Evolutionary conservation across 2,113 vertebrate genomes (phyloP), one percentile per base, ranked within the genome.

Genomic region (Lota lota): DNA sequence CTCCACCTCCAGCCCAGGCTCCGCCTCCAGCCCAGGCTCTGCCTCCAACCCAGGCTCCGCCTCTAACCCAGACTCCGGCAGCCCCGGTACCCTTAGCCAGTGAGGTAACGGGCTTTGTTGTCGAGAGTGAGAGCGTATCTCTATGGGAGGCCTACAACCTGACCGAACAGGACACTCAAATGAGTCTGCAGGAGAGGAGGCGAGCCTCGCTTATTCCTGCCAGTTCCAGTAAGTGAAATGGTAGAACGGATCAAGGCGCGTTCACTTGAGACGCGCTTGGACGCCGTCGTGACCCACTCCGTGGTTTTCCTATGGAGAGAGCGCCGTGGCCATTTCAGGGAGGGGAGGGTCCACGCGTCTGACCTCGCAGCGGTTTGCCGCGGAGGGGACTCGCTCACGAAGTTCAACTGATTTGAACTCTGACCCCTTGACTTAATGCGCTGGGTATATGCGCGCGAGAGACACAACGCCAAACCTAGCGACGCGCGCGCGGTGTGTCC

Each of bases 71-170:
- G 19, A 57, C 16, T 19, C 56, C 22, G 3, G 4, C 28, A 50
- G 62, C 7, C 12, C 61, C 59, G 67, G 22, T 10, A 22, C 47
- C 67, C 1, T 21, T 79, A 17, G 67, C n/a, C 19, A 51, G 69
- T 66, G 92, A 83, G 82, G 68, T 68, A 86, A 81, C 0, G 24
- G 91, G 82, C 74, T 93, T 85, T 78, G 89, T 88, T 76, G 89
- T 88, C 68, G 84, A 84, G 69, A 87, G 75, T 58, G 65, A 87
- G 21, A 83, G 67, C 16, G 68, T 87, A 11, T 86, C 89, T 65
- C 71, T 90, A 50, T 89, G 88, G 87, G 87, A 89, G 66, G 76
- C 78, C 56, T 92, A 87, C 72, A 89, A 81, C 70, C 76, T 91
- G 60, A 89, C 88, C 0, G 86, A 88, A 68, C 83, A 81, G 68